These are phyloP conservation scores for Lutjanus campechanus DNA, from an alignment of 2,797 vertebrate species.

Conservation along the genomic window DNA sequence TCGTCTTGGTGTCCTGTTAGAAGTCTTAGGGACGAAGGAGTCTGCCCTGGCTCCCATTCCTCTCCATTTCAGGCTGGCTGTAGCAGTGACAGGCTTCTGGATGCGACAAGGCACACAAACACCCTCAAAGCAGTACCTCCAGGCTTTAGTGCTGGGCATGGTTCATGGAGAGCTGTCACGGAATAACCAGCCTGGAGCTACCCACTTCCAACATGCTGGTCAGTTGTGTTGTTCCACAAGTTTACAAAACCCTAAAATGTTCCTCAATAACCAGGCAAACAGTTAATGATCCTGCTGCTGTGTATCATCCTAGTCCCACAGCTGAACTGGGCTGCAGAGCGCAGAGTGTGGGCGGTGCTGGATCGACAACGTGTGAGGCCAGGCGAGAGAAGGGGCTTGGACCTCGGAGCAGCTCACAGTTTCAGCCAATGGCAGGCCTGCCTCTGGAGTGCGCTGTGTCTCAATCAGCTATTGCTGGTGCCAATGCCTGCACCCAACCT, in stretches of 20 bases:
- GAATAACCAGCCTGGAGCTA: conserved; percentile 57
- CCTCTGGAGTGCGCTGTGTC: conserved; percentile 89
- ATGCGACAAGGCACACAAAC: conserved; percentile 79
- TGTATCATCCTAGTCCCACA: conserved; percentile 58
- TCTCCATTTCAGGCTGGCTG: conserved; percentile 83
- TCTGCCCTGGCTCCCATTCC: conserved; percentile 81
- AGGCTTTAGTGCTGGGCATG: conserved; percentile 90
- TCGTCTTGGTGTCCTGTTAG: conserved; percentile 85
- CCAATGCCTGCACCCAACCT: conserved; percentile 89
- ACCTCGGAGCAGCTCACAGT: conserved; percentile 88
- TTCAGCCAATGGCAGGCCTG: conserved; percentile 98
- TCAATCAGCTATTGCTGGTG: conserved; percentile 91
- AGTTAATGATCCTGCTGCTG: neutral
- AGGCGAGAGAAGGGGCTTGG: conserved; percentile 76
- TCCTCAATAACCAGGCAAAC: neutral
- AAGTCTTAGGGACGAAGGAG: conserved; percentile 86
- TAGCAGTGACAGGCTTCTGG: conserved; percentile 92
- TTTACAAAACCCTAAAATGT: conserved; percentile 8
- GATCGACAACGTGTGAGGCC: conserved; percentile 70
- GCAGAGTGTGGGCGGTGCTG: conserved; percentile 59
- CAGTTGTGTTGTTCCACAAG: neutral
- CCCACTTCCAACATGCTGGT: conserved; percentile 43
- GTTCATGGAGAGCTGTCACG: conserved; percentile 88
- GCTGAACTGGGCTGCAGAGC: conserved; percentile 68
- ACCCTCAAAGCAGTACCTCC: conserved; percentile 84